These are phyloP conservation scores for Drosophila maculinotata DNA, from an alignment of 2,888 invertebrate genomes.

Conservation along the genomic window DNA sequence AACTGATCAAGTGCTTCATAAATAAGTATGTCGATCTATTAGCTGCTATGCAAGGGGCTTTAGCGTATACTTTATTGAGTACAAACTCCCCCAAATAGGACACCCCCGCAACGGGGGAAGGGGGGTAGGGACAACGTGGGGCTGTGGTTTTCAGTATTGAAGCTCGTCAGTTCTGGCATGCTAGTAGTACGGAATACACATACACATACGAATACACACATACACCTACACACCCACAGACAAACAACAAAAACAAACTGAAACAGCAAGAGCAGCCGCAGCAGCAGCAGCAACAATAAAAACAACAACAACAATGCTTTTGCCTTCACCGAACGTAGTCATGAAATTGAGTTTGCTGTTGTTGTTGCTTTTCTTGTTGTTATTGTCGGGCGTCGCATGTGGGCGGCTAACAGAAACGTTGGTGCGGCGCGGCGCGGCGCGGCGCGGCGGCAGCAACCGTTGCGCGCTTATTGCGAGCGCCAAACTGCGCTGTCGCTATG, in stretches of 20 bases:
- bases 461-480: slow-evolving; percentile 68
- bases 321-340: slow-evolving; percentile 56
- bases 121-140: slow-evolving; percentile 3
- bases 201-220: slow-evolving; percentile 3
- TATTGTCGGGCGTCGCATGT: slow-evolving; percentile 66
- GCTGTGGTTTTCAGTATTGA: slow-evolving; percentile 32
- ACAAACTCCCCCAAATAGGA: slow-evolving; percentile 32
- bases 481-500: slow-evolving; percentile 60
- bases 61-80: not conserved
- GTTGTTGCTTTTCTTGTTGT: slow-evolving; percentile 46
- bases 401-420: slow-evolving; percentile 67
- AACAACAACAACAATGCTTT: slow-evolving; percentile 52
- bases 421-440: slow-evolving; percentile 57
- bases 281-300: slow-evolving; percentile 28
- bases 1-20: slow-evolving; percentile 1
- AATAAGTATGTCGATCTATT: slow-evolving; percentile 1
- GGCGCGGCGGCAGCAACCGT: slow-evolving; percentile 54
- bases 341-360: slow-evolving; percentile 58
- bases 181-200: slow-evolving; percentile 25
- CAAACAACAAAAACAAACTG: slow-evolving; percentile 57
- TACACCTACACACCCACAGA: slow-evolving; percentile 21
- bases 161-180: slow-evolving; percentile 53
- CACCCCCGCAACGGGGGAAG: slow-evolving; percentile 2
- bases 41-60: not conserved
- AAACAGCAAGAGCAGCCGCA: slow-evolving; percentile 39